Evolutionary conservation across 2,888 invertebrate species (phyloP), one percentile per base, ranked within the genome.

Genomic region (Meteorus colon): DNA sequence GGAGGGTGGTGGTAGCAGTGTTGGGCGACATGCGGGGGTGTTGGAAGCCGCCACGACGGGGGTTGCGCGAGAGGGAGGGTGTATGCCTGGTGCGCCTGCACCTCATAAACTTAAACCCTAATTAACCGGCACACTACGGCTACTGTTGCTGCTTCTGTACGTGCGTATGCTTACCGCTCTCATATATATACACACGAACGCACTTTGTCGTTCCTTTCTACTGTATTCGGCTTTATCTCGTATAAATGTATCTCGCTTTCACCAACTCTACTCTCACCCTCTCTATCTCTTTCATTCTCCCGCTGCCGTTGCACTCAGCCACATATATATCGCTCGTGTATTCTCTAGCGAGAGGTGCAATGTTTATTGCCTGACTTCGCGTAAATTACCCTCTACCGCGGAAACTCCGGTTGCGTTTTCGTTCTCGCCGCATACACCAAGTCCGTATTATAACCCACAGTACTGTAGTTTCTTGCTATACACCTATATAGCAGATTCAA

Each of bases 51-150:
- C 69, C 78, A 73, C 77, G 78, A 77, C 69, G 79, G 80, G 55
- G 77, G 79, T 71, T 70, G 76, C 76, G 70, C 77, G 79, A 67
- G 73, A 19, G 59, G 67, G 79, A 79, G 82, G 83, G 81, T 82
- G 85, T 83, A 80, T 82, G 85, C 82, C 84, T 84, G 86, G 87
- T 88, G 87, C 88, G 88, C 87, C 89, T 89, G 89, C 89, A 89
- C 89, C 89, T 89, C 89, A 89, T 89, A 89, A 89, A 89, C 89
- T 89, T 88, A 87, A 89, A 89, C 88, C 89, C 89, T 89, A 89
- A 89, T 89, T 89, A 89, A 89, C 89, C 89, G 88, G 89, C 88
- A 88, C 88, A 88, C 68, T 69, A 88, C 88, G 85, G 88, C 88
- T 89, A 88, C 89, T 88, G 88, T 89, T 88, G 86, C 88, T 79